A percentile compares a stretch with the other conserved stretches of the same genome.
These are phyloP conservation scores for Erinaceus europaeus DNA, from an alignment of 2,113 vertebrate genomes.

Conservation along the genomic window DNA sequence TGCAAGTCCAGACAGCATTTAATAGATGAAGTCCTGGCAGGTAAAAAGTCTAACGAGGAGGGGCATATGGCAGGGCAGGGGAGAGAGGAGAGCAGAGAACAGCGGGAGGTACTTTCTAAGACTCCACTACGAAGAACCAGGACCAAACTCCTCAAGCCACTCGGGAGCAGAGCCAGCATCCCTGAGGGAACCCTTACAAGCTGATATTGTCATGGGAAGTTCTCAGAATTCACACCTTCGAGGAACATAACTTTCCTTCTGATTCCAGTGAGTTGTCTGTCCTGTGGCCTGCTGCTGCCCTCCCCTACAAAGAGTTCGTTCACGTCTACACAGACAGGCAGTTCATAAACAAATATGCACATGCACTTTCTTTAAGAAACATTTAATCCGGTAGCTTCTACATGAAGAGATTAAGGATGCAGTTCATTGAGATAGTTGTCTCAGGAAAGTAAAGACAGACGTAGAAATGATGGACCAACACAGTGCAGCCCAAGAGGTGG, in stretches of 20 bases:
- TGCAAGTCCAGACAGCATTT: slow-evolving; percentile 22
- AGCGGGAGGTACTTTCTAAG: neutral
- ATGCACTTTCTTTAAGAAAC: no score
- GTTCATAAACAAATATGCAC: no score
- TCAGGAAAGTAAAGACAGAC: neutral
- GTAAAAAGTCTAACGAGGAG: neutral
- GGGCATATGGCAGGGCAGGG: neutral
- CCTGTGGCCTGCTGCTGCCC: no score
- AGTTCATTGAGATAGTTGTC: slow-evolving; percentile 3
- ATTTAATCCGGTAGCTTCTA: slow-evolving; percentile 21
- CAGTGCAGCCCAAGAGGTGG: no score
- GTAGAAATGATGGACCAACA: neutral
- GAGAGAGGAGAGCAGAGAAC: neutral
- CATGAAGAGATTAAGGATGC: slow-evolving; percentile 2
- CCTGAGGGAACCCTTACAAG: slow-evolving; percentile 44
- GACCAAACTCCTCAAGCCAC: slow-evolving; percentile 40
- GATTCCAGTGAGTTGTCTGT: neutral
- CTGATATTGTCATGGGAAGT: slow-evolving; percentile 37
- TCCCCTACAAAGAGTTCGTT: no score
- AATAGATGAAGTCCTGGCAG: neutral
- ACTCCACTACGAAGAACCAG: slow-evolving; percentile 36
- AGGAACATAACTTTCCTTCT: slow-evolving; percentile 47
- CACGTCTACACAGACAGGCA: no score
- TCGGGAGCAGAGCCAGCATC: slow-evolving; percentile 6
- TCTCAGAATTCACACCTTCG: slow-evolving; percentile 62